Base-by-base conservation (phyloP, 2,113 vertebrate species). In the Lophius piscatorius region DNA sequence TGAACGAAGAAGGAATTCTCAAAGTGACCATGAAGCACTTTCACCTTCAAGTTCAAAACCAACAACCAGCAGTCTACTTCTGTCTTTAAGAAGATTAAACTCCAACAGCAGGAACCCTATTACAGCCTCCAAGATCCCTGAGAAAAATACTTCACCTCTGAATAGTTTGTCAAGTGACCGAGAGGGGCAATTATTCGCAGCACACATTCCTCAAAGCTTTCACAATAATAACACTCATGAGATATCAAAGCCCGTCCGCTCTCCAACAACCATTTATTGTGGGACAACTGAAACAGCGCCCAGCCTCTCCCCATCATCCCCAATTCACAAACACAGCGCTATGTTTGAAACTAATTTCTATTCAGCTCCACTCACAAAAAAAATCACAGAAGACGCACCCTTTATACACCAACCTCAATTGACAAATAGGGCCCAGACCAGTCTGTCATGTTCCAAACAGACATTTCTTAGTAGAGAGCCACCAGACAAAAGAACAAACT, bases 41-140 rank as follows among this genome's bases (percentile, higher is more conserved):
- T 80, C 83, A 16, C 45, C 74, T 65, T 16, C 57, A 61, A 85
- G 76, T 46, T 89, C 89, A 8, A 88, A 87, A 52, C 89, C 90
- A 57, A 86, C 85, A 51, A 90, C 86, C 6, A 91, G 90, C 77
- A 89, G 86, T 23, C 14, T 90, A 2, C 89, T 91, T 75, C 71
- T 91, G n/a, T 91, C 90, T 18, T 63, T 87, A 45, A 86, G 91
- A 39, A 80, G 75, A 55, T 17, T 49, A 4, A 72, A 88, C 48
- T 78, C 57, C 1, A 71, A 57, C 31, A 60, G 59, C 41, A 81
- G 54, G 33, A 83, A 45, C n/a, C 23, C 50, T 2, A 60, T 52
- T 38, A 4, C 44, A 29, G 18, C 23, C 34, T 48, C 75, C 9
- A 6, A 16, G 7, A 47, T 76, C 18, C 62, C 63, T 24, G 54